A percentile compares a stretch with the other conserved stretches of the same genome.
Conservation (phyloP, 2,113 vertebrate species). For the Sialia sialis region DNA sequence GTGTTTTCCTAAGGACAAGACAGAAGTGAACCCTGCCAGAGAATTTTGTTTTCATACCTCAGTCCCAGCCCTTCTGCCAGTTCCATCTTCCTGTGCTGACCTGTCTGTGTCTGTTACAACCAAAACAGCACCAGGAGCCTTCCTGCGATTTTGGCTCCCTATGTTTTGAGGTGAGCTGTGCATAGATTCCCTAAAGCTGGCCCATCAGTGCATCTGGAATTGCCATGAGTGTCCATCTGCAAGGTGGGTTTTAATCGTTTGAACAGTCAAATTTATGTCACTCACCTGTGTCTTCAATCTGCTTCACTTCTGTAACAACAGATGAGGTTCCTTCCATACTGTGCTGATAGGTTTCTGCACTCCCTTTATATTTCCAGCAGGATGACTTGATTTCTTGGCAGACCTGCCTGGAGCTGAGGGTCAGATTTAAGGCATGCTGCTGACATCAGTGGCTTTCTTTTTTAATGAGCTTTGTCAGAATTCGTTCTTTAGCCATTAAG, state of each 20-base stretch:
- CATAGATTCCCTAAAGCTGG: neutral
- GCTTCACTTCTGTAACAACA: neutral
- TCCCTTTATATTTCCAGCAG: neutral
- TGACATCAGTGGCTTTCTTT: neutral
- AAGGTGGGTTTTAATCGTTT: neutral
- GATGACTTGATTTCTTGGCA: neutral
- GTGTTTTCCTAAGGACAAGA: neutral
- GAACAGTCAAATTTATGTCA: neutral
- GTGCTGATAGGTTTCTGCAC: neutral
- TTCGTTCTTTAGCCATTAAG: slow-evolving; percentile 32
- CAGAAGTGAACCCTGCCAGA: neutral
- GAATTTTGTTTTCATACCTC: slow-evolving; percentile 27
- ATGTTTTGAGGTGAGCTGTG: neutral
- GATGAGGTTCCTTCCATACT: neutral
- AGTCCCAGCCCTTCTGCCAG: neutral
- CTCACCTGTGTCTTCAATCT: neutral
- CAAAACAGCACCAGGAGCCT: neutral
- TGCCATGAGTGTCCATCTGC: neutral
- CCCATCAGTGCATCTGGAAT: neutral
- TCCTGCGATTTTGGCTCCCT: neutral
- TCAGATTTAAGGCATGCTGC: neutral
- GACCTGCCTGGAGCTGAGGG: neutral
- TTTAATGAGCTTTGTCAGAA: slow-evolving; percentile 41
- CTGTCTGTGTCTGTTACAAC: neutral
- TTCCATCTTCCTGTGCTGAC: neutral